Base-by-base conservation (phyloP, 2,888 invertebrate species). In the Noctua janthina region DNA sequence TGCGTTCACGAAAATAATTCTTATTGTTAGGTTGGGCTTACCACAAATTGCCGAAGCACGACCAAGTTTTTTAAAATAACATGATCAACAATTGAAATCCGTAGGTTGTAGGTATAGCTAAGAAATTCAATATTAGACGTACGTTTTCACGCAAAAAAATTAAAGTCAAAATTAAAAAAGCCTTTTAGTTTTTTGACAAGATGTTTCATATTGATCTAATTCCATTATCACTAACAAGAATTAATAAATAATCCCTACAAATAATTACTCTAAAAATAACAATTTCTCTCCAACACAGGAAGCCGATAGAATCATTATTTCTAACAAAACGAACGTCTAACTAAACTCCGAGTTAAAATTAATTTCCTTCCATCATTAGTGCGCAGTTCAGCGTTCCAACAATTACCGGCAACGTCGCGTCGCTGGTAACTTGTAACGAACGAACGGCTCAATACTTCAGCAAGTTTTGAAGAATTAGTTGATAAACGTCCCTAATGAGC, bases 351-450 rank as follows among this genome's bases (percentile, higher is more conserved):
- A 89, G 91, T 87, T 90, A 79, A 90, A 91, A 91, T 90, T 90
- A 90, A 91, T 91, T 91, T 87, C 86, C 85, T 72, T 74, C 87
- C 78, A 88, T 92, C 87, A 90, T 92, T 92, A 90, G 90, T 77
- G 86, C 72, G 64, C 79, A 88, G 87, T 87, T 88, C 78, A 85
- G 86, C 83, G 90, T 87, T 86, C 88, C 87, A 86, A 92, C 90
- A 88, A 90, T 89, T 88, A 87, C 87, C 83, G 77, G 54, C 51
- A 29, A 43, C 82, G 74, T 68, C 76, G 72, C 84, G 81, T 64
- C 23, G 78, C 75, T 69, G 67, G 84, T n/a, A 89, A 89, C 83
- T 90, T 82, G 76, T 87, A 89, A 90, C 79, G 86, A 89, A 90
- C 79, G 86, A 89, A 87, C 76, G 76, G 70, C 76, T 83, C 85